Conservation (phyloP, 2,797 vertebrate genomes). For the Pelodytes ibericus region DNA sequence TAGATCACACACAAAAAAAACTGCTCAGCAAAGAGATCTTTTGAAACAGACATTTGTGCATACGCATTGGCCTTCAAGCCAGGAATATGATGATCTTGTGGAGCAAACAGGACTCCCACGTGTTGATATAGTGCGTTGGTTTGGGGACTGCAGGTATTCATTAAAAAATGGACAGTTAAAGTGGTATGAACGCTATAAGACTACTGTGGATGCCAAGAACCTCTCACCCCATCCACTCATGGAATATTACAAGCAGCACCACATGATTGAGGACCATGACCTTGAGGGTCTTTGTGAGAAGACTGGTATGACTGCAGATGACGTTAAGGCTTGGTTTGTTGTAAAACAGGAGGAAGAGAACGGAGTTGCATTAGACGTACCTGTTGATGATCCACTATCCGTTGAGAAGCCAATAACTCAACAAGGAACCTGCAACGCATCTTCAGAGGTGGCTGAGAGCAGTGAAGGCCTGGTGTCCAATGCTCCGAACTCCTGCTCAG, state of each 20-base stretch:
- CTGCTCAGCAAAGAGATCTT: conserved; percentile 87
- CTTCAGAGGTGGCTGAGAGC: conserved; percentile 66
- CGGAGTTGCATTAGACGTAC: conserved; percentile 55
- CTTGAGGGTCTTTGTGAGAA: conserved; percentile 78
- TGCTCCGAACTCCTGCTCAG: conserved; percentile 58
- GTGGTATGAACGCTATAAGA: conserved; percentile 92
- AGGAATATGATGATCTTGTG: conserved; percentile 89
- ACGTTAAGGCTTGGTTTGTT: conserved; percentile 88
- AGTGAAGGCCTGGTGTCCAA: conserved; percentile 67
- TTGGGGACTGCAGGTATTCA: conserved; percentile 92
- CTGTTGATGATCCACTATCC: conserved; percentile 62
- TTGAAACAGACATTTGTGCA: conserved; percentile 91
- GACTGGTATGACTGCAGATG: conserved; percentile 79
- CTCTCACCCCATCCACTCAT: conserved; percentile 73
- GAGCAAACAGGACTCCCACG: conserved; percentile 84
- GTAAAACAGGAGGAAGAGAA: conserved; percentile 72
- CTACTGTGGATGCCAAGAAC: conserved; percentile 69
- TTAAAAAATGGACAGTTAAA: conserved; percentile 94
- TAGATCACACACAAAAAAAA: conserved; percentile 83
- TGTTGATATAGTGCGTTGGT: conserved; percentile 95
- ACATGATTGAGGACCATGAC: conserved; percentile 79
- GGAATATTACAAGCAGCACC: conserved; percentile 77
- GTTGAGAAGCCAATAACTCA: conserved; percentile 43
- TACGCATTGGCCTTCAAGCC: conserved; percentile 90
- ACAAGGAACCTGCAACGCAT: conserved; percentile 52